Percentiles rank a stretch among this genome's conserved stretches.
These are phyloP conservation scores for Leptopterna dolabrata DNA, from an alignment of 2,888 invertebrate species.

Conservation along the genomic window DNA sequence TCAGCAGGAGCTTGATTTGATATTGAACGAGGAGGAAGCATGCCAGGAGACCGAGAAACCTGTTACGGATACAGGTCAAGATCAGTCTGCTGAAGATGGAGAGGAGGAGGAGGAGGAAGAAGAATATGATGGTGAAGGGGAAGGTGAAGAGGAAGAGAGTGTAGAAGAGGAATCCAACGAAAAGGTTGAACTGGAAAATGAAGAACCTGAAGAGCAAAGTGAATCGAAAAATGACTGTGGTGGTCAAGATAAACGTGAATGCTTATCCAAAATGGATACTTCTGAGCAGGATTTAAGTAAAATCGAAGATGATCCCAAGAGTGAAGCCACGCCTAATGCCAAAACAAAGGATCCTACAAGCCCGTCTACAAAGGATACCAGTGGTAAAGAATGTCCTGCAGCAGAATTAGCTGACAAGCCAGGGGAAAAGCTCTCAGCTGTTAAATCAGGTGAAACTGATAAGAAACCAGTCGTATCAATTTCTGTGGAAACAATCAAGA, in stretches of 20 bases:
- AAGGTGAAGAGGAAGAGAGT: slow-evolving; percentile 43
- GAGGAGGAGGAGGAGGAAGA: slow-evolving; percentile 59
- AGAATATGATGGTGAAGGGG: slow-evolving; percentile 50
- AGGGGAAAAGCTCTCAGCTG: slow-evolving; percentile 63
- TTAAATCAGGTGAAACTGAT: not conserved
- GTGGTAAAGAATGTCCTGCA: not conserved
- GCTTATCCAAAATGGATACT: not conserved
- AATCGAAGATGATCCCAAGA: slow-evolving; percentile 64
- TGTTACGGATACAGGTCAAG: slow-evolving; percentile 71
- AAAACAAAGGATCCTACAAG: slow-evolving; percentile 64
- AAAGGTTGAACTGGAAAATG: slow-evolving; percentile 64
- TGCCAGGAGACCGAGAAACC: slow-evolving; percentile 71
- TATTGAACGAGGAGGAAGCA: slow-evolving; percentile 76
- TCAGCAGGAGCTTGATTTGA: slow-evolving; percentile 68
- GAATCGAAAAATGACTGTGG: slow-evolving; percentile 62
- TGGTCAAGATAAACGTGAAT: not conserved
- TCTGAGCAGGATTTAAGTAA: not conserved
- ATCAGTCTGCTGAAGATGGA: slow-evolving; percentile 48
- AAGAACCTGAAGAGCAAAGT: slow-evolving; percentile 3
- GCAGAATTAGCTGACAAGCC: slow-evolving; percentile 33
- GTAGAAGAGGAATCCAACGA: slow-evolving; percentile 65
- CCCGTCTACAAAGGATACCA: not conserved
- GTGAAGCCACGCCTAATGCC: slow-evolving; percentile 57
- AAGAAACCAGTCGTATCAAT: not conserved
- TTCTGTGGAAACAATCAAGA: not conserved